These are phyloP conservation scores for Desmophyllum pertusum DNA, from an alignment of 92 coral and sea anemone species.

Conservation along the genomic window DNA sequence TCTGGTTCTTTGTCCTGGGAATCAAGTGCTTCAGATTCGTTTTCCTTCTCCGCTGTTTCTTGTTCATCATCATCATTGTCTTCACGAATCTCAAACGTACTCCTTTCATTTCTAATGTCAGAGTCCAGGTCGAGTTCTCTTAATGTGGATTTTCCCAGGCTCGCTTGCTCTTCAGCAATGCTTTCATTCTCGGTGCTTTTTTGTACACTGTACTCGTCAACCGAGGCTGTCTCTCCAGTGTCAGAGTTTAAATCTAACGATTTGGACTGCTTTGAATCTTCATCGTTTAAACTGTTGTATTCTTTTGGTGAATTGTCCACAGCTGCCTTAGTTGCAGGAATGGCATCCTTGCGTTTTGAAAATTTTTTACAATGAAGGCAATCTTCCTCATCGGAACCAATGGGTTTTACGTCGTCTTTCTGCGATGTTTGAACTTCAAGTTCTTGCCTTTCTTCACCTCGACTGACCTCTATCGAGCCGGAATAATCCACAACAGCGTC, in stretches of 20 bases:
- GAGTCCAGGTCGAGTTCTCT: neutral
- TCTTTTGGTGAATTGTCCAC: neutral
- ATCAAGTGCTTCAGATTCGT: slow-evolving; percentile 7
- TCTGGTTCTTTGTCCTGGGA: neutral
- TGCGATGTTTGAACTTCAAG: neutral
- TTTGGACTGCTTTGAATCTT: neutral
- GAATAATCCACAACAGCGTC: slow-evolving; percentile 7
- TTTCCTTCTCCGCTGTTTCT: neutral
- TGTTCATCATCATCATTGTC: neutral
- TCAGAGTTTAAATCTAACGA: neutral
- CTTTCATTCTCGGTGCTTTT: slow-evolving; percentile 9
- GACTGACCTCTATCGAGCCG: neutral
- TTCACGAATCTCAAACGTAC: neutral
- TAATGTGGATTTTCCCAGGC: neutral
- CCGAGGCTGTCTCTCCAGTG: neutral
- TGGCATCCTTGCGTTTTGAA: neutral
- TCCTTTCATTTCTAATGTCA: neutral
- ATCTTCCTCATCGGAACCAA: neutral
- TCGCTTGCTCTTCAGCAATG: neutral
- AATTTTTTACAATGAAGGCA: slow-evolving; percentile 16
- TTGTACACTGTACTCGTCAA: neutral
- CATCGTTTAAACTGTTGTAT: neutral
- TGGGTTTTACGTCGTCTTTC: neutral
- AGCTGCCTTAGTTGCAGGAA: neutral
- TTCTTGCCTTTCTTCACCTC: slow-evolving; percentile 12